Conservation (phyloP, 1,140 invertebrate genomes). For the Aporrectodea caliginosa region DNA sequence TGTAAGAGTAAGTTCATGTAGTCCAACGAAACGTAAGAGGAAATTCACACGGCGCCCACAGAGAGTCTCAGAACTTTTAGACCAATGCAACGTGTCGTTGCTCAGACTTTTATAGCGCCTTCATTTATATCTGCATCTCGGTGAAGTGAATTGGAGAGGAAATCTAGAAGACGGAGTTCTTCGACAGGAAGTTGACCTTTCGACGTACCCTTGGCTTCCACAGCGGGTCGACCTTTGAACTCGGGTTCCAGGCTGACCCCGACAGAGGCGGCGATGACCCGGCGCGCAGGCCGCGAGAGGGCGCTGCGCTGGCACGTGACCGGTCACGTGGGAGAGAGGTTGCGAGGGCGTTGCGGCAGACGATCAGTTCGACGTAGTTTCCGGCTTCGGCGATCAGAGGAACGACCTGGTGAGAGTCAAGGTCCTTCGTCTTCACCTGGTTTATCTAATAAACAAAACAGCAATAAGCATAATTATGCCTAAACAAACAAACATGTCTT, state of each 20-base stretch:
- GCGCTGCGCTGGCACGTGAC: background rate
- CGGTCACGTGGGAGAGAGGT: background rate
- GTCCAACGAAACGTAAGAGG: no score
- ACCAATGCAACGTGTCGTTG: no score
- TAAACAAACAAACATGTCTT: no score
- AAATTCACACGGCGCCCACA: no score
- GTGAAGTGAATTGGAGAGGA: no score
- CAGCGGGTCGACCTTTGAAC: background rate
- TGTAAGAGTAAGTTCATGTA: no score
- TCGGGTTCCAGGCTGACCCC: background rate
- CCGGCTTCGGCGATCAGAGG: constrained; percentile 86
- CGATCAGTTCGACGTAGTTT: constrained; percentile 76
- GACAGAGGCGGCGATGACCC: background rate
- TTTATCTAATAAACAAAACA: constrained; percentile 86
- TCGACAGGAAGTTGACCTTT: background rate
- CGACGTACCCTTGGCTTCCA: background rate
- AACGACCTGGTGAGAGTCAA: constrained; percentile 88
- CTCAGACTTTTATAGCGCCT: no score
- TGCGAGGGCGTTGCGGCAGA: constrained; percentile 58
- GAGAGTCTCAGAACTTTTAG: no score
- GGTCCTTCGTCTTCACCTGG: constrained; percentile 81
- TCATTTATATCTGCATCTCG: no score
- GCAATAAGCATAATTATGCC: no score
- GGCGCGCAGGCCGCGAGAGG: background rate
- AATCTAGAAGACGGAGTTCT: background rate